Evolutionary conservation across 2,797 vertebrate genomes (phyloP).

Genomic region (Coranthus polyacanthus): DNA sequence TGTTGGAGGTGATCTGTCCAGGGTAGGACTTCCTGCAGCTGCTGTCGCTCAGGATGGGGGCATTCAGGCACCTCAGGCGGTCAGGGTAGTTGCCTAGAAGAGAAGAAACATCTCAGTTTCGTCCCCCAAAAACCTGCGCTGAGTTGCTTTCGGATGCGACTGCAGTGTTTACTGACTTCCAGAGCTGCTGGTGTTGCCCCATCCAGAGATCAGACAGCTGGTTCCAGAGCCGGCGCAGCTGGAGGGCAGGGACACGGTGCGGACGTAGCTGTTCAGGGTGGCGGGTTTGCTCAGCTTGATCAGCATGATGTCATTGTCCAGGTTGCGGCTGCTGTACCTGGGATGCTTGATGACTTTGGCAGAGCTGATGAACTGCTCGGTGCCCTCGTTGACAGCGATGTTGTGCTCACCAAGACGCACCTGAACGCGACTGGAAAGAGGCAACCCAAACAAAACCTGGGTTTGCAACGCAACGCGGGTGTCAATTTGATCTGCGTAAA

Average conservation of each 20-base stretch:
- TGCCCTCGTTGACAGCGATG: constrained; percentile 79
- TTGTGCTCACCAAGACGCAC: constrained; percentile 89
- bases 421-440: constrained; percentile 76
- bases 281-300: constrained; percentile 82
- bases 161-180: constrained; percentile 81
- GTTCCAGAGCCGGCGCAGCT: constrained; percentile 80
- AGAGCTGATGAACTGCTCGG: constrained; percentile 86
- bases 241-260: constrained; percentile 81
- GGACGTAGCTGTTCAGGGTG: constrained; percentile 72
- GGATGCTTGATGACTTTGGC: constrained; percentile 84
- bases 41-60: constrained; percentile 84
- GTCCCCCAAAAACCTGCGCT: too few relatives aligned
- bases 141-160: not conserved
- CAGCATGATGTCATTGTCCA: constrained; percentile 87
- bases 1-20: constrained; percentile 86
- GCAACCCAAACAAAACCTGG: too few relatives aligned
- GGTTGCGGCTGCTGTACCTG: constrained; percentile 71
- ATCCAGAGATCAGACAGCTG: constrained; percentile 88
- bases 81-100: constrained; percentile 72
- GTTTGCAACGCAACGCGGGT: too few relatives aligned
- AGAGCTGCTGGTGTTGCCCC: constrained; percentile 86
- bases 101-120: not conserved
- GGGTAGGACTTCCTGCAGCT: constrained; percentile 83
- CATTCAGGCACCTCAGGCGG: constrained; percentile 85
- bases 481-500: too few relatives aligned